Percentiles rank a stretch among this genome's conserved stretches.
Conservation (phyloP, 2,113 vertebrate genomes). For the Callithrix jacchus region DNA sequence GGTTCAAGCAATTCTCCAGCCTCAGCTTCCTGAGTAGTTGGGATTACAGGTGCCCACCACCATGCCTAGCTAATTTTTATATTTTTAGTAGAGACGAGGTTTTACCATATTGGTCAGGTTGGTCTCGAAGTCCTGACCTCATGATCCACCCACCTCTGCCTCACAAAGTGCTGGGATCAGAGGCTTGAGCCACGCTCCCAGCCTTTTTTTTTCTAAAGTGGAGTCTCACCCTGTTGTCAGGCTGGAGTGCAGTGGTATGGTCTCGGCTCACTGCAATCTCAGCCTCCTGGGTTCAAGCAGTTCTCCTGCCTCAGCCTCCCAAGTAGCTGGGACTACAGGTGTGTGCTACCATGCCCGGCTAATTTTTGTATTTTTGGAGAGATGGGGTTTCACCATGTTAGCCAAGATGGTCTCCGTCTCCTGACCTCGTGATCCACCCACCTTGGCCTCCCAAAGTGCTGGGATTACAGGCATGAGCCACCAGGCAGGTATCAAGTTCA, state of each 20-base stretch:
- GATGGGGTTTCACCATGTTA: too few species aligned
- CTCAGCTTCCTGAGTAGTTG: neutral
- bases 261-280: too few species aligned
- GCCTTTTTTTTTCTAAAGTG: neutral
- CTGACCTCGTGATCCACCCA: neutral
- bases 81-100: neutral
- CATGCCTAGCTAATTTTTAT: neutral
- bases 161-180: neutral
- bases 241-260: too few species aligned
- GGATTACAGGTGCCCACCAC: neutral
- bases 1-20: neutral
- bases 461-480: too few species aligned
- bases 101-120: neutral
- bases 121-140: neutral
- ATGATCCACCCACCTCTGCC: too few species aligned
- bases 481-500: too few species aligned
- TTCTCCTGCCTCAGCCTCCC: too few species aligned
- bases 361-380: neutral
- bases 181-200: fast-evolving
- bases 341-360: neutral
- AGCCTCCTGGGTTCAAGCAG: too few species aligned
- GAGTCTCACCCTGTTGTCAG: too few species aligned
- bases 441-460: neutral
- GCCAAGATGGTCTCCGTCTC: too few species aligned
- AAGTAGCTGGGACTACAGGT: neutral